Evolutionary conservation across 1,140 invertebrate species (phyloP), one percentile per base, ranked within the genome.

Genomic region (Asobara japonica): DNA sequence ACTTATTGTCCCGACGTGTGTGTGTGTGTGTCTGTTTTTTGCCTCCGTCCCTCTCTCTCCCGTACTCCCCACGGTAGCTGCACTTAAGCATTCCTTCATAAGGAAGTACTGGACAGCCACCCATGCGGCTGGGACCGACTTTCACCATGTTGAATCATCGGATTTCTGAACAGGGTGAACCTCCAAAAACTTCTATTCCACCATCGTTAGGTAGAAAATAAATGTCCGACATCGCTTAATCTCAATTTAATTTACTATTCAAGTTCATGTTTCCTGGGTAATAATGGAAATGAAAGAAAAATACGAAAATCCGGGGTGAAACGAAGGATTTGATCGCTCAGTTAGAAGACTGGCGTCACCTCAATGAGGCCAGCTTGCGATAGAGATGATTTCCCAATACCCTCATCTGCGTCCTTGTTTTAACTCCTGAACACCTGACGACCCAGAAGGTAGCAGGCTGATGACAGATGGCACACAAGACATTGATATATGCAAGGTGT

Each of bases 331-430:
- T 11, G 38, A 27, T 45, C 51, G 30, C 16, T 18, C 30, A 65
- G 65, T 36, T 25, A 48, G 60, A 38, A 71, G 41, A 31, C 62
- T 61, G 69, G 29, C 22, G 20, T 48, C n/a, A 29, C 16, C 16
- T 16, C 8, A 22, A 60, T 3, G 29, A 16, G 3, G 18, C 18
- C 30, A 56, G 6, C 25, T 70, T 33, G 29, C 25, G 36, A 71
- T 65, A 7, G 33, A 56, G 60, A 71, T 16, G 36, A 71, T 64
- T 41, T 13, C 36, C 69, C 38, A 22, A 38, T 71, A 61, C 65
- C 69, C 69, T 65, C 69, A 71, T 71, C 65, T 13, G 45, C 18
- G 33, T 71, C 16, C 69, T 71, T 64, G 60, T 70, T 64, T 3
- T 7, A n/a, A 27, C 22, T 8, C 20, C 11, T 11, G n/a, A 71